Evolutionary conservation across 2,113 vertebrate genomes (phyloP).

Genomic region (Marcusenius ussheri): DNA sequence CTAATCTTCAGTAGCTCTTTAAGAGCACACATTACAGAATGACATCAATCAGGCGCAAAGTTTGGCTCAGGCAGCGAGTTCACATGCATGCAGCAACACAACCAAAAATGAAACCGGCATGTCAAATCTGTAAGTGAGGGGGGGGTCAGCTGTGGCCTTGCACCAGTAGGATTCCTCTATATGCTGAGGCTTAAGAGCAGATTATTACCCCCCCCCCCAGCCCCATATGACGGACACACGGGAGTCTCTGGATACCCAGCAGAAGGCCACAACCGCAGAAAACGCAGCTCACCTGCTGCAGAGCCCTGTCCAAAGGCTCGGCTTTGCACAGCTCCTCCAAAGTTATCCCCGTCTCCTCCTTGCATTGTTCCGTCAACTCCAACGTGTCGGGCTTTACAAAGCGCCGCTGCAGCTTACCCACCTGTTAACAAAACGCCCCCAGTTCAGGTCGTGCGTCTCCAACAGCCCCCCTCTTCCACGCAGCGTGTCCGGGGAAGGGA

Average conservation of each 20-base stretch:
- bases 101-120: background rate
- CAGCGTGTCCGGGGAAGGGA: background rate
- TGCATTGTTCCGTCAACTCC: slow-evolving; percentile 79
- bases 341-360: slow-evolving; percentile 75
- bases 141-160: background rate
- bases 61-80: background rate
- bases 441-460: background rate
- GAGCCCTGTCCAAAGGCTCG: slow-evolving; percentile 78
- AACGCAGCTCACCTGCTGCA: slow-evolving; percentile 77
- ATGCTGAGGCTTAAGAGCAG: background rate
- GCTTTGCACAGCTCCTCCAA: slow-evolving; percentile 74
- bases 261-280: background rate
- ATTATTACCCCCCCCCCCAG: background rate
- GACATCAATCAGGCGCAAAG: background rate
- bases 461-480: background rate
- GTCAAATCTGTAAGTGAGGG: background rate
- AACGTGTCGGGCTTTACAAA: slow-evolving; percentile 80
- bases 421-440: slow-evolving; percentile 58
- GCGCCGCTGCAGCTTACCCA: slow-evolving; percentile 81
- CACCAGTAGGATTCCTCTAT: background rate
- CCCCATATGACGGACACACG: background rate
- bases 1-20: background rate
- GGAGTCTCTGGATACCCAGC: background rate
- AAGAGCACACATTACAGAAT: background rate
- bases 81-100: background rate